These are phyloP conservation scores for Climacteris rufus DNA, from an alignment of 2,113 vertebrate species.

Conservation along the genomic window DNA sequence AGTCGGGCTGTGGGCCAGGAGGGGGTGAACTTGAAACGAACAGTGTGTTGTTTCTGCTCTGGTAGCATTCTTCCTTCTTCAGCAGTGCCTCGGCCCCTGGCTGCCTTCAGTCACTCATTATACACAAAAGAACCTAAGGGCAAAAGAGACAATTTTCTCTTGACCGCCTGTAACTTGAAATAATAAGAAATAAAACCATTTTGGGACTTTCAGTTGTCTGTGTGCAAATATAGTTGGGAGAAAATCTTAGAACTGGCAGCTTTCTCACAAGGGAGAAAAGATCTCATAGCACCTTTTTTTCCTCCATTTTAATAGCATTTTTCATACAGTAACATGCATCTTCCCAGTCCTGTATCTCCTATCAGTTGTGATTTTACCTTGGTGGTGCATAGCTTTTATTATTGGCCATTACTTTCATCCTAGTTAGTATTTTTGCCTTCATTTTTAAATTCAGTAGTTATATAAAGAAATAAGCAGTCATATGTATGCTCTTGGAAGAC, in stretches of 20 bases:
- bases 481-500: background rate
- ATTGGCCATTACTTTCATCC: background rate
- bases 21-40: constrained; percentile 55
- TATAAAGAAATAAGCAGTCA: background rate
- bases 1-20: constrained; percentile 25
- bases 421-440: background rate
- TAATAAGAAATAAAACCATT: constrained; percentile 9
- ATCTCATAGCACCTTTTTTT: background rate
- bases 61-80: constrained; percentile 51
- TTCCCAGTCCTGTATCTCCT: background rate
- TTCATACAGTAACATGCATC: background rate
- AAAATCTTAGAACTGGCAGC: background rate
- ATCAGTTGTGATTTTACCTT: background rate
- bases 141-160: constrained; percentile 31
- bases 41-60: constrained; percentile 58
- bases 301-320: background rate
- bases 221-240: background rate
- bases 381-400: background rate
- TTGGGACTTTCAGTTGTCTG: background rate
- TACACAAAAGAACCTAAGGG: constrained; percentile 16
- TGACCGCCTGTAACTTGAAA: background rate
- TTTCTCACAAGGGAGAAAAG: background rate
- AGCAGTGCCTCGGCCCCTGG: constrained; percentile 29
- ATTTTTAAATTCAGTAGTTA: background rate
- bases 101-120: constrained; percentile 10